Evolutionary conservation across 1,140 invertebrate species (phyloP), one percentile per base, ranked within the genome.

Genomic region (Myzus persicae): DNA sequence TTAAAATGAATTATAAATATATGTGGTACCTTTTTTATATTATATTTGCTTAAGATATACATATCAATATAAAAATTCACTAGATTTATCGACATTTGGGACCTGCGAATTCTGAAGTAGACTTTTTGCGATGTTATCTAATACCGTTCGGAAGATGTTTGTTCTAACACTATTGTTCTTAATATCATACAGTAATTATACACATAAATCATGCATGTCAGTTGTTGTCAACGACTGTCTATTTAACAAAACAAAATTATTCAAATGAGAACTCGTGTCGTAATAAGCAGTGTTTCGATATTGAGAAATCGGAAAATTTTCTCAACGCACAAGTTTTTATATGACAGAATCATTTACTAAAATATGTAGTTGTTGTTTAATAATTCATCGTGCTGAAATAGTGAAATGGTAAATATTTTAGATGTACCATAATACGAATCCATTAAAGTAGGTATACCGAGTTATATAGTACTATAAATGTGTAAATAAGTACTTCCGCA

Each of bases 91-190:
- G 0, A n/a, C 2, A 67, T 67, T 20, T n/a, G 14, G 4, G 4
- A n/a, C 18, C 1, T 4, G 59, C 36, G 5, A 76, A 76, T n/a
- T 76, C 7, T 18, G 14, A 76, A 76, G 11, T 76, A 18, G 4
- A 76, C 14, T 67, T n/a, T 67, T 67, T 14, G 31, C 22, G 4
- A n/a, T n/a, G 4, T 67, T n/a, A 18, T 67, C 18, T n/a, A 4
- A n/a, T 22, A 51, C 18, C 0, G 14, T 18, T 1, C 1, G 14
- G 0, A n/a, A 18, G n/a, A n/a, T 2, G 11, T n/a, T n/a, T 76
- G 2, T n/a, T n/a, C 3, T 76, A n/a, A 76, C 4, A 76, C 14
- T 76, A n/a, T 76, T 76, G 5, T 76, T 76, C 14, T 18, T 76
- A 18, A 76, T 18, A 18, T 48, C 11, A 48, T 76, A 18, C 11